A percentile compares a stretch with the other conserved stretches of the same genome.
phyloP scores from a whole-genome alignment of 2,888 invertebrate genomes.

The Cheilosia soror region DNA sequence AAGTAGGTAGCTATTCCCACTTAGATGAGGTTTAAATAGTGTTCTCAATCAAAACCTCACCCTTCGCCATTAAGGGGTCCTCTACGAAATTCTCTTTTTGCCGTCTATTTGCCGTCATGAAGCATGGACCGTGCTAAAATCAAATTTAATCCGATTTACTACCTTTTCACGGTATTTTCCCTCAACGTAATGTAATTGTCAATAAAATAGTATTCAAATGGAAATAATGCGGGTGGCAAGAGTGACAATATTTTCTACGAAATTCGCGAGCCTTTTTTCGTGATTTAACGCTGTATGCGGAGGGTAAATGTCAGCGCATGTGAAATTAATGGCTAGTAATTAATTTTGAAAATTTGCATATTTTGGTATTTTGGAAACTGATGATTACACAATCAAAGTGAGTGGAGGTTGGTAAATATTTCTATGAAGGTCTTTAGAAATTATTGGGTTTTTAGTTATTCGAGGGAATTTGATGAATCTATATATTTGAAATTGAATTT shows the following conservation, averaged over 20 bases:
- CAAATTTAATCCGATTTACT: constrained; percentile 16
- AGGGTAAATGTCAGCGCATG: constrained; percentile 7
- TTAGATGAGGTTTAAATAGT: constrained; percentile 20
- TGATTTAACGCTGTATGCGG: neutral
- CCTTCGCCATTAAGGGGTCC: constrained; percentile 14
- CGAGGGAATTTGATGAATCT: neutral
- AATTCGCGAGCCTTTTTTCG: neutral
- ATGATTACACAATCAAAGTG: neutral
- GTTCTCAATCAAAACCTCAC: constrained; percentile 14
- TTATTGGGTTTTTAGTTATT: neutral
- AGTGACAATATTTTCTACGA: neutral
- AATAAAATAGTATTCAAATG: constrained; percentile 13
- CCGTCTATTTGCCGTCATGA: neutral
- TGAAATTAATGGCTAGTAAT: constrained; percentile 41
- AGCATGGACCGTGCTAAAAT: neutral
- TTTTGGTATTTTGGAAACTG: constrained; percentile 18
- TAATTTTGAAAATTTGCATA: constrained; percentile 52
- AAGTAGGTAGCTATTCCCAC: neutral
- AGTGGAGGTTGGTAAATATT: too few relatives aligned
- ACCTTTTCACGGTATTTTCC: constrained; percentile 21
- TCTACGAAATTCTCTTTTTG: neutral
- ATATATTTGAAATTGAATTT: too few relatives aligned
- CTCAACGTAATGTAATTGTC: constrained; percentile 33
- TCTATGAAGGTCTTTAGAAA: too few relatives aligned
- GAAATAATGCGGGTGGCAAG: neutral